These are phyloP conservation scores for Quadriops clusia DNA, from an alignment of 2,888 invertebrate species.

Conservation along the genomic window DNA sequence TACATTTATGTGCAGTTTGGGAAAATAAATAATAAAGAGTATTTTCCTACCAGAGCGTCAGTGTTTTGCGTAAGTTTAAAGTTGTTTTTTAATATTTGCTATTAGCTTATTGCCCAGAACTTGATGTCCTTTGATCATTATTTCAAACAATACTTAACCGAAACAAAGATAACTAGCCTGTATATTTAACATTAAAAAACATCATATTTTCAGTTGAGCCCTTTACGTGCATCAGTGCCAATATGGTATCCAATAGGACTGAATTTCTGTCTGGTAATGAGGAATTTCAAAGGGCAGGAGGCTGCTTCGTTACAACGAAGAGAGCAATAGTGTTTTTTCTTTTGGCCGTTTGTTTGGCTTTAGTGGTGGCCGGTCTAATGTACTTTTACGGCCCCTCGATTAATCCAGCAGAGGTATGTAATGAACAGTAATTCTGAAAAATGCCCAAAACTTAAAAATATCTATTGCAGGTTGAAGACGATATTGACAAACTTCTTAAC, in stretches of 20 bases:
- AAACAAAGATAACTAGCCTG: too few species aligned
- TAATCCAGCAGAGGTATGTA: constrained; percentile 22
- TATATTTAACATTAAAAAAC: too few species aligned
- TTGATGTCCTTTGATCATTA: too few species aligned
- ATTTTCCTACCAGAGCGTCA: too few species aligned
- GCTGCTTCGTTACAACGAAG: constrained; percentile 48
- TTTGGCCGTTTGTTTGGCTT: constrained; percentile 26
- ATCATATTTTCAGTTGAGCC: too few species aligned
- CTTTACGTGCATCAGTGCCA: background rate
- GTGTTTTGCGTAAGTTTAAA: too few species aligned
- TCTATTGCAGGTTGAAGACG: constrained; percentile 24
- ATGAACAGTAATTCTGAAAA: constrained; percentile 5
- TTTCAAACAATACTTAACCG: too few species aligned
- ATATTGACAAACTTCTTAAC: constrained; percentile 30
- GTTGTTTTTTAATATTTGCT: too few species aligned
- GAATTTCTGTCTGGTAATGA: constrained; percentile 49
- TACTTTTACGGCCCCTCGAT: constrained; percentile 31
- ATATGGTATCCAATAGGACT: constrained; percentile 36
- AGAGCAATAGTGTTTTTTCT: constrained; percentile 41
- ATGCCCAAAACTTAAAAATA: constrained; percentile 6
- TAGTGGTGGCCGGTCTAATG: constrained; percentile 28
- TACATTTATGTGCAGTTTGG: too few species aligned
- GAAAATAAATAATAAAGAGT: too few species aligned
- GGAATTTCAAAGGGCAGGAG: constrained; percentile 47
- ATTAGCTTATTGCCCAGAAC: too few species aligned